Percentiles rank a stretch among this genome's conserved stretches.
These are phyloP conservation scores for Dendrolimus punctatus DNA, from an alignment of 1,140 invertebrate genomes.

Conservation along the genomic window DNA sequence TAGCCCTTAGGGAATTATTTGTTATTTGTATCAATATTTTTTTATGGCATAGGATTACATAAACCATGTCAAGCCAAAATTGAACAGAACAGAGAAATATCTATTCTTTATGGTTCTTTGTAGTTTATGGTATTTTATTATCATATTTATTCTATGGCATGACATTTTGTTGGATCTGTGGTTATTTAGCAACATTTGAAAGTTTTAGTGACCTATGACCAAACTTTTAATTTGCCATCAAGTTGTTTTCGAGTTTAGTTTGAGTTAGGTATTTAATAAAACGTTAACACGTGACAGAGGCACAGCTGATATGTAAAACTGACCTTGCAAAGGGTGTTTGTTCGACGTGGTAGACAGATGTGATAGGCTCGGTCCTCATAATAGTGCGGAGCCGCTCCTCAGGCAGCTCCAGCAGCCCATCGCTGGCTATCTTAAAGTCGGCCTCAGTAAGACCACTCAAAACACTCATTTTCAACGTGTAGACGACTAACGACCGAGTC, in stretches of 20 bases:
- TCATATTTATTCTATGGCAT: no score
- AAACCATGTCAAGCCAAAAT: no score
- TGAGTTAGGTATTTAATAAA: conserved; percentile 7
- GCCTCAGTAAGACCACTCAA: conserved; percentile 63
- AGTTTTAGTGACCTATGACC: no score
- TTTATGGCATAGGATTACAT: no score
- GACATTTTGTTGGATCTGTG: no score
- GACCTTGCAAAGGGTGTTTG: conserved; percentile 81
- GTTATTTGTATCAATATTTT: no score
- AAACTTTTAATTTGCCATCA: neutral
- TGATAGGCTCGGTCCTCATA: conserved; percentile 76
- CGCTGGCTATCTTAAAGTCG: conserved; percentile 71
- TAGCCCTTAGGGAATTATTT: no score
- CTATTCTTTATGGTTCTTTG: no score
- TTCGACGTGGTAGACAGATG: conserved; percentile 78
- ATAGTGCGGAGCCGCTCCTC: conserved; percentile 73
- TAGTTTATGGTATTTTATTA: no score
- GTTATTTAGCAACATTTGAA: no score
- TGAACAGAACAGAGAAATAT: no score
- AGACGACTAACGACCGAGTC: conserved; percentile 58
- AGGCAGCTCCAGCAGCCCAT: conserved; percentile 76
- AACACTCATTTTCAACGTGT: conserved; percentile 71
- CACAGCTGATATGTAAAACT: conserved; percentile 13
- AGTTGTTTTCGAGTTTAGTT: neutral
- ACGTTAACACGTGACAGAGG: conserved; percentile 9